A percentile compares a stretch with the other conserved stretches of the same genome.
Evolutionary conservation across 2,888 invertebrate species (phyloP).

Genomic region (Halocaridina rubra): DNA sequence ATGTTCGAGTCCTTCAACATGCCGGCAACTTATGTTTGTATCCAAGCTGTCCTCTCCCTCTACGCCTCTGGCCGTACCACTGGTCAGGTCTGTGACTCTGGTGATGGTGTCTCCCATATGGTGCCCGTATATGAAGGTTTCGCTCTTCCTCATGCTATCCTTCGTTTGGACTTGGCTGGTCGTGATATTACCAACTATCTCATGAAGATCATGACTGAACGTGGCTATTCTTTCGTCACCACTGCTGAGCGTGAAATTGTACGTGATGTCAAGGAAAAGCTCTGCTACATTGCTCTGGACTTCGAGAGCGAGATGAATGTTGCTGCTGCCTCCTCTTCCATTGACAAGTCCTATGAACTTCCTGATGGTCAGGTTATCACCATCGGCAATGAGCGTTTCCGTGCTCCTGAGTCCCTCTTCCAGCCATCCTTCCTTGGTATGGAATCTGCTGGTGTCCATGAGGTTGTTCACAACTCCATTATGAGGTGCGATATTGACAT

Average conservation of each 20-base stretch:
- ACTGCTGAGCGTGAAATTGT: conserved; percentile 53
- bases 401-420: conserved; percentile 82
- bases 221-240: conserved; percentile 47
- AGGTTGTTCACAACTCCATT: no score
- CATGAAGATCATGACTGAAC: conserved; percentile 43
- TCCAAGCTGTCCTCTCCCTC: conserved; percentile 80
- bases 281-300: not conserved
- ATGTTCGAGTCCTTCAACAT: conserved; percentile 75
- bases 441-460: conserved; percentile 61
- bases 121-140: not conserved
- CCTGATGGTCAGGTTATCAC: conserved; percentile 93
- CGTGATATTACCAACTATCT: conserved; percentile 68
- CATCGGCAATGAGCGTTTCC: conserved; percentile 91
- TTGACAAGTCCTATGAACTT: conserved; percentile 77
- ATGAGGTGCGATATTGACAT: no score
- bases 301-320: conserved; percentile 46
- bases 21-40: conserved; percentile 68
- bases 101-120: not conserved
- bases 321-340: conserved; percentile 41
- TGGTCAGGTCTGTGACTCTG: not conserved
- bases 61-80: conserved; percentile 61
- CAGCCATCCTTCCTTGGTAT: conserved; percentile 72
- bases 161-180: not conserved
- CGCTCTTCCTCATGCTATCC: not conserved
- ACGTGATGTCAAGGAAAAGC: not conserved